These are phyloP conservation scores for Dromius quadrimaculatus DNA, from an alignment of 2,888 invertebrate species.

Conservation along the genomic window DNA sequence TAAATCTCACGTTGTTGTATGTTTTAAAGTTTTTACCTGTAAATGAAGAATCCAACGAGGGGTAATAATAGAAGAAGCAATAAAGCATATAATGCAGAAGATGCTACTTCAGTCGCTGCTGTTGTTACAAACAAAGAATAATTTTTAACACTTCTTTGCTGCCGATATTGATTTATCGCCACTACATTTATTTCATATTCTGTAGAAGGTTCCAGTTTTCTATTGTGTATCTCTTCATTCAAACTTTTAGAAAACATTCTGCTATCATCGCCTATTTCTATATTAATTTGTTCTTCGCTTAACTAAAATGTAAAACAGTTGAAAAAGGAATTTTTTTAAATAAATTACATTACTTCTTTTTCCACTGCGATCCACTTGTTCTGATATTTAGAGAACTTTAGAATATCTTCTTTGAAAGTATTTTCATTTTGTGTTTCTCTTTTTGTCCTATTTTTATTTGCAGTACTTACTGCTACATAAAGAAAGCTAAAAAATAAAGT, in stretches of 20 bases:
- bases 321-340: background rate
- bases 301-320: slow-evolving; percentile 2
- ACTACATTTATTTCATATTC: slow-evolving; percentile 22
- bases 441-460: slow-evolving; percentile 16
- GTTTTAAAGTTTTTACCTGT: slow-evolving; percentile 41
- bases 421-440: background rate
- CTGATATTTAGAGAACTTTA: background rate
- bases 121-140: slow-evolving; percentile 2
- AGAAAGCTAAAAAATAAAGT: slow-evolving; percentile 27
- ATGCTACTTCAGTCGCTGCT: background rate
- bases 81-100: slow-evolving; percentile 11
- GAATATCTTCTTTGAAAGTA: slow-evolving; percentile 13
- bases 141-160: slow-evolving; percentile 19
- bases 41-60: slow-evolving; percentile 14
- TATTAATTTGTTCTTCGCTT: background rate
- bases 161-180: slow-evolving; percentile 23
- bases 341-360: slow-evolving; percentile 16
- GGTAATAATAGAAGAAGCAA: slow-evolving; percentile 39
- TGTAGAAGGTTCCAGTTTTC: slow-evolving; percentile 14
- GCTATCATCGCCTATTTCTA: slow-evolving; percentile 2
- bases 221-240: slow-evolving; percentile 16
- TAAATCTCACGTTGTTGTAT: no score
- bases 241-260: background rate
- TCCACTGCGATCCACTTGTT: slow-evolving; percentile 43
- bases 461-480: slow-evolving; percentile 18